Conservation (phyloP, 2,797 vertebrate species). For the Halcyon smyrnensis region DNA sequence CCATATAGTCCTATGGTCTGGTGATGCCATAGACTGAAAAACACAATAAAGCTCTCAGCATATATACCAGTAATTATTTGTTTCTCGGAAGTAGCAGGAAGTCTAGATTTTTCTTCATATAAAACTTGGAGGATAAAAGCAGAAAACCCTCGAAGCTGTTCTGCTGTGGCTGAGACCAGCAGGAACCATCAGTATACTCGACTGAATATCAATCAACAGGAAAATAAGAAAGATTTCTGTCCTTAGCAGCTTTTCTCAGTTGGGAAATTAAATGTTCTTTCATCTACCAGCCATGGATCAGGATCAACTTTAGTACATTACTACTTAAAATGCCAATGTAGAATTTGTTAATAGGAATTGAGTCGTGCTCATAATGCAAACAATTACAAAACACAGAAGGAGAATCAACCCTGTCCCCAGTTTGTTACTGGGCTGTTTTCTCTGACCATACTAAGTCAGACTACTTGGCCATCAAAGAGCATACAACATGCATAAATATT, state of each 20-base stretch:
- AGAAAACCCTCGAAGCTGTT: neutral
- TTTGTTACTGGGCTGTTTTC: neutral
- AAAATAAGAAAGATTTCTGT: neutral
- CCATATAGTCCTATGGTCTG: neutral
- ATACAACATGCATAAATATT: neutral
- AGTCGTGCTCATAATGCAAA: neutral
- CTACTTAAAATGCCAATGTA: neutral
- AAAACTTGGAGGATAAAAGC: neutral
- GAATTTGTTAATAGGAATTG: neutral
- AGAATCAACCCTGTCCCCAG: neutral
- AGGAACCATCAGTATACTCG: neutral
- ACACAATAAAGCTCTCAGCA: neutral
- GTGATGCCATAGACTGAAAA: neutral
- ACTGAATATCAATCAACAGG: neutral
- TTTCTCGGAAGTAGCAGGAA: neutral
- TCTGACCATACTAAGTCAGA: neutral
- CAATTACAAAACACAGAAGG: neutral
- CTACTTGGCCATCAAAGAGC: neutral
- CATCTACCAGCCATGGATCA: neutral
- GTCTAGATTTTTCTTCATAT: neutral
- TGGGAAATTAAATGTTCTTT: slow-evolving; percentile 15
- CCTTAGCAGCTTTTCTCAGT: neutral
- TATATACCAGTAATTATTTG: neutral
- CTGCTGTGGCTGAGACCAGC: neutral
- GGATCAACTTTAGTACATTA: neutral